Evolutionary conservation across 2,113 vertebrate species (phyloP).

Genomic region (Aldabrachelys gigantea): DNA sequence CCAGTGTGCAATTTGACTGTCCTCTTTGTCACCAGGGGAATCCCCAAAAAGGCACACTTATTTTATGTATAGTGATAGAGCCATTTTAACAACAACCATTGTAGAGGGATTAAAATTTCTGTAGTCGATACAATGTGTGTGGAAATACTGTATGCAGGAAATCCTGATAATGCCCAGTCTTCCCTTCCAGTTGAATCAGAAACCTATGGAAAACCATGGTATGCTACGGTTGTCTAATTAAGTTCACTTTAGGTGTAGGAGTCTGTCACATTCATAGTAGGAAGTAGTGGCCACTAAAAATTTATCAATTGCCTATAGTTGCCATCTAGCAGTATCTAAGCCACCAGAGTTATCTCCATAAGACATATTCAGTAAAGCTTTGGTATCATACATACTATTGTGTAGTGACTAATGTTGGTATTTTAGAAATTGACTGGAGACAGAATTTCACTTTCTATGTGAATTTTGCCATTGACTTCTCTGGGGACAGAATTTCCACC

Average conservation of each 20-base stretch:
- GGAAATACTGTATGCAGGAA: neutral
- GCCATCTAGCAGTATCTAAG: neutral
- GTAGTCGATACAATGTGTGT: neutral
- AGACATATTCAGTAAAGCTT: neutral
- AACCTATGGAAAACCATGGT: neutral
- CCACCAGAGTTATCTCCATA: neutral
- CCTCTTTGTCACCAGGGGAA: neutral
- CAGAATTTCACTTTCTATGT: too few species aligned
- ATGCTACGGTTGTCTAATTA: neutral
- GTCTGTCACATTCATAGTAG: neutral
- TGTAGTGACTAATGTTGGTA: neutral
- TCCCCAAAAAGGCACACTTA: neutral
- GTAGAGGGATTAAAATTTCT: neutral
- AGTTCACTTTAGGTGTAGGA: neutral
- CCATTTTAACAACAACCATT: neutral
- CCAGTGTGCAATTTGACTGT: neutral
- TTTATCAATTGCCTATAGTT: neutral
- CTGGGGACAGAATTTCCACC: neutral
- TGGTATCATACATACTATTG: neutral
- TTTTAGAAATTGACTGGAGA: neutral
- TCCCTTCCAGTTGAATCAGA: neutral
- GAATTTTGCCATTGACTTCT: neutral
- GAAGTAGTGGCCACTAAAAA: neutral
- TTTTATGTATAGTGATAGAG: neutral
- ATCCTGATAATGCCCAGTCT: neutral